Evolutionary conservation across 2,113 vertebrate species (phyloP), one percentile per base, ranked within the genome.

Genomic region (Sula dactylatra): DNA sequence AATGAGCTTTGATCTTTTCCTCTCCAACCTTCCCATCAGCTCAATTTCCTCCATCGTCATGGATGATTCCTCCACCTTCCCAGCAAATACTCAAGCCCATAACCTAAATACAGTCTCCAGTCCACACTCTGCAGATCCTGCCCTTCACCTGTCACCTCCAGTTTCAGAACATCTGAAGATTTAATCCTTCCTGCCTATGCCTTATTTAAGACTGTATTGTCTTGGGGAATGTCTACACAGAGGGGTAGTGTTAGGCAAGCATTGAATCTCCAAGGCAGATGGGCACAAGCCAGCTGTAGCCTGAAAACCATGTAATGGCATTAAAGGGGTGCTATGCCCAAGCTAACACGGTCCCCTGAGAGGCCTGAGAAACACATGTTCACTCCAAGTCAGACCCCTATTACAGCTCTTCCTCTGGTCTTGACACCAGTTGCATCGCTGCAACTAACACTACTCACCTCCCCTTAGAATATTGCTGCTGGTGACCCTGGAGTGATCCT

Each of bases 11-110:
- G 34, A 52, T 59, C 17, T 59, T 58, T 72, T 32, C 17, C 6
- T 38, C 49, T 44, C 21, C 45, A 44, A 3, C 14, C 21, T 70
- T 45, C 67, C 38, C 45, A 64, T 54, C 31, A 27, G 9, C 27
- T 25, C 10, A 19, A 27, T 70, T 81, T 70, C 24, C n/a, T 83
- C n/a, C 34, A 32, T 13, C 6, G 0, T 29, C 2, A 0, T 3
- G 25, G 7, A 6, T 40, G 31, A 59, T 44, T 84, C 29, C 6
- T 79, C 12, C 20, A 71, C 18, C 11, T 79, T 72, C 20, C 18
- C 34, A 20, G 16, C 50, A 49, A 54, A 62, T 34, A 25, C 17
- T 56, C 40, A 24, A 50, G 9, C 14, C 27, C 20, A 36, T 14
- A 42, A 29, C 6, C 36, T 56, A 44, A 50, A 26, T 7, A 25